Evolutionary conservation across 2,797 vertebrate genomes (phyloP).

Genomic region (Sparus aurata): DNA sequence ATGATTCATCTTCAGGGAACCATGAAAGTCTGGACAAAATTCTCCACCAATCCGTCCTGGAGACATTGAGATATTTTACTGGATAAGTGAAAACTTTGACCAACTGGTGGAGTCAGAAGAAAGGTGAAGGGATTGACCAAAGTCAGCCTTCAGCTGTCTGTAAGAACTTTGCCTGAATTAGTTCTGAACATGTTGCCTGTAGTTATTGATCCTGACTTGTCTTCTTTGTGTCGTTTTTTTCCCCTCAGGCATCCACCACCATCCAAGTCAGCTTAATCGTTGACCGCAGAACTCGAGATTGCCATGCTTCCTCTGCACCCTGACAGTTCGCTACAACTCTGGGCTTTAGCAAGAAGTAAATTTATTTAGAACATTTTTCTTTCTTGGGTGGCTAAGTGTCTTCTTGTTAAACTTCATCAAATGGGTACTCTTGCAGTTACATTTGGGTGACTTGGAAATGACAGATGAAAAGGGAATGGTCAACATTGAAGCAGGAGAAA

Average conservation of each 20-base stretch:
- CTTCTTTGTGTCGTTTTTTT: neutral
- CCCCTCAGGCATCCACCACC: neutral
- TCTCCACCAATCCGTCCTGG: no score
- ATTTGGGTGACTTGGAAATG: neutral
- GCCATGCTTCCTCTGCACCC: neutral
- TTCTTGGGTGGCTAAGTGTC: neutral
- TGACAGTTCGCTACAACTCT: neutral
- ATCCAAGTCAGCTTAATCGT: neutral
- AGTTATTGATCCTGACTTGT: neutral
- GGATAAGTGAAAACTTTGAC: neutral
- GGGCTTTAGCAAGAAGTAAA: neutral
- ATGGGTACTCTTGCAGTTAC: neutral
- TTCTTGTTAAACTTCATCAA: neutral
- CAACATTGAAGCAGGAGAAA: neutral
- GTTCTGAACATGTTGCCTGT: neutral
- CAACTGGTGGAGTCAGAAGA: neutral
- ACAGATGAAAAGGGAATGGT: neutral
- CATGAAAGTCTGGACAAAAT: no score
- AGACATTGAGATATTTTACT: no score
- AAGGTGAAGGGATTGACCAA: neutral
- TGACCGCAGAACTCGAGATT: neutral
- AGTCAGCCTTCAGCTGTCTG: neutral
- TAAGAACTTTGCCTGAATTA: neutral
- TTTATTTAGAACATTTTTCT: neutral
- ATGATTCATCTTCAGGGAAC: no score